These are phyloP conservation scores for Meghimatium bilineatum DNA, from an alignment of 2,888 invertebrate genomes.

Conservation along the genomic window DNA sequence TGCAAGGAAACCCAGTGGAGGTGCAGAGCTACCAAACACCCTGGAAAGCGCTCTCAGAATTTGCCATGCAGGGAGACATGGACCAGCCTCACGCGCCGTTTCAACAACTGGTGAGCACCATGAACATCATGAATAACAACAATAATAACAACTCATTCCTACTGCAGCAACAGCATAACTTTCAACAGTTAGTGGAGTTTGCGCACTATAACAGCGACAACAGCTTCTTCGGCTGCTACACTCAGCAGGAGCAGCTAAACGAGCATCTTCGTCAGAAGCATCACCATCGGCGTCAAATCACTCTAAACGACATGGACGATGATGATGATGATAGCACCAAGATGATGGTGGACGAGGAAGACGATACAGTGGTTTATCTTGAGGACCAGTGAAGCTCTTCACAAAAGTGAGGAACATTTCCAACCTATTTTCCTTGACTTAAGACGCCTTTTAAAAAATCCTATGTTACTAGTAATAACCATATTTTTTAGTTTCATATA, in stretches of 20 bases:
- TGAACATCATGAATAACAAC: constrained; percentile 35
- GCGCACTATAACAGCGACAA: constrained; percentile 14
- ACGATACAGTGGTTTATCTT: constrained; percentile 73
- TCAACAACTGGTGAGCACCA: constrained; percentile 91
- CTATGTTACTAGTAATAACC: too few species aligned
- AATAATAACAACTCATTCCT: constrained; percentile 24
- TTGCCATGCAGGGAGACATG: constrained; percentile 94
- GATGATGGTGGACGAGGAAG: constrained; percentile 65
- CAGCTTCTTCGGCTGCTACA: constrained; percentile 31
- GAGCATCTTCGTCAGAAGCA: constrained; percentile 5
- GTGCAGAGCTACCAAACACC: constrained; percentile 93
- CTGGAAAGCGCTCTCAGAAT: constrained; percentile 97
- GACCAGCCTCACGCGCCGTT: constrained; percentile 92
- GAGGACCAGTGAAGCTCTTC: constrained; percentile 64
- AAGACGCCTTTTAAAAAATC: too few species aligned
- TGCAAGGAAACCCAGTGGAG: constrained; percentile 85
- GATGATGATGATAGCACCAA: constrained; percentile 52
- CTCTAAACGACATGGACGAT: constrained; percentile 28
- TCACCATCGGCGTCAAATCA: constrained; percentile 28
- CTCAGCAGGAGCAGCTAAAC: constrained; percentile 21
- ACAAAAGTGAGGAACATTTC: constrained; percentile 43
- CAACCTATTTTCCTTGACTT: constrained; percentile 36
- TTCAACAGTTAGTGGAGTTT: constrained; percentile 26
- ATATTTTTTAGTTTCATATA: too few species aligned
- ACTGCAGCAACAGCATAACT: constrained; percentile 23